Conservation (phyloP, 2,113 vertebrate species). For the Antechinus flavipes region DNA sequence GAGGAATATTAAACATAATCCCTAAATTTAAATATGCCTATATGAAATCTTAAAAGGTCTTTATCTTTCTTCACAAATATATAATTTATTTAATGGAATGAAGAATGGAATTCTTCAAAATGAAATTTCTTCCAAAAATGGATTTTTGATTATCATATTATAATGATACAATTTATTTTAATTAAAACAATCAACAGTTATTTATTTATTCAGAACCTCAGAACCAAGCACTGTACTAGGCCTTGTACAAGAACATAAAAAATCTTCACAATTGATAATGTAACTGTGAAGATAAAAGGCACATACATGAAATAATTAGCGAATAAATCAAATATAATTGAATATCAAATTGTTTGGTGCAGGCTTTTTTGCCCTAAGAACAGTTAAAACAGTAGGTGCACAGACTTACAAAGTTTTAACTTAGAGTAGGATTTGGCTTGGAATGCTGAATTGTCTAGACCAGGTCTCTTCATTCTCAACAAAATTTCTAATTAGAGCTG, state of each 20-base stretch:
- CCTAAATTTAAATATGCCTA: conserved; percentile 19
- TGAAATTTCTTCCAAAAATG: not conserved
- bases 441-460: not conserved
- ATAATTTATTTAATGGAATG: not conserved
- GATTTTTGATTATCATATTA: conserved; percentile 17
- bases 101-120: not conserved
- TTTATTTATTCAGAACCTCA: not conserved
- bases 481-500: not conserved
- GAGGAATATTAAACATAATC: conserved; percentile 34
- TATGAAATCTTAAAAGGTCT: conserved; percentile 18
- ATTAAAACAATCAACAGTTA: not conserved
- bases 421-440: conserved; percentile 2
- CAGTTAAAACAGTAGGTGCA: not conserved
- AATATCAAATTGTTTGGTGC: not conserved
- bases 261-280: not conserved
- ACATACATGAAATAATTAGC: not conserved
- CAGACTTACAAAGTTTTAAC: not conserved
- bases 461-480: not conserved
- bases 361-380: not conserved
- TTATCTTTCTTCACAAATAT: not conserved
- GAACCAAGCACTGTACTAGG: not conserved
- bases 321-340: not conserved
- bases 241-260: not conserved
- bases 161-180: conserved; percentile 30
- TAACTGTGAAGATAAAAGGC: not conserved